Evolutionary conservation across 2,113 vertebrate species (phyloP).

Genomic region (Hydrochoerus hydrochaeris): DNA sequence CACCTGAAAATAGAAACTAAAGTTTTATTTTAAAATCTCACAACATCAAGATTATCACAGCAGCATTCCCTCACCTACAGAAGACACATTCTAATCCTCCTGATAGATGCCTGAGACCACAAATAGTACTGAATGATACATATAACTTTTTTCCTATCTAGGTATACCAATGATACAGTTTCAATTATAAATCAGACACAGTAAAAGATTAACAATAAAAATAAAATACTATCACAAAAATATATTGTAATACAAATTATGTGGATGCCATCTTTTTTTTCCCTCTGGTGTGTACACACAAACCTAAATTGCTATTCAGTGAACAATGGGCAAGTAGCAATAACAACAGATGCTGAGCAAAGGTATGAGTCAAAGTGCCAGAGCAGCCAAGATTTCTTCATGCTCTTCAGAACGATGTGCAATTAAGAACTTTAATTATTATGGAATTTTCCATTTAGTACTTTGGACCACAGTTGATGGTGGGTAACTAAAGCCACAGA

Average conservation of each 20-base stretch:
- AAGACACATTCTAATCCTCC: neutral
- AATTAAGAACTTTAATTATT: neutral
- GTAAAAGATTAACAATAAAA: neutral
- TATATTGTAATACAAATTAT: neutral
- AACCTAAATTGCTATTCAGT: neutral
- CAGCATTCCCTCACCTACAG: neutral
- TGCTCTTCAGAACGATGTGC: neutral
- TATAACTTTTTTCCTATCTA: neutral
- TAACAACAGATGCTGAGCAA: neutral
- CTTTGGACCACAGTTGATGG: neutral
- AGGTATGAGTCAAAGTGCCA: neutral
- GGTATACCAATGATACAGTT: neutral
- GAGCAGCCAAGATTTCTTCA: neutral
- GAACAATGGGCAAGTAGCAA: neutral
- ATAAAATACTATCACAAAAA: neutral
- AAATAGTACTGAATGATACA: too few relatives aligned
- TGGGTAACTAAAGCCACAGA: neutral
- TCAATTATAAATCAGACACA: neutral
- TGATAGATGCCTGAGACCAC: neutral
- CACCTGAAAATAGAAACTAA: neutral
- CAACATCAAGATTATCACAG: neutral
- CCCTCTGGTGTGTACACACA: neutral
- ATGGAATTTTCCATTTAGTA: neutral
- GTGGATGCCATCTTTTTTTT: neutral
- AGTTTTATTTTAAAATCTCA: slow-evolving; percentile 41